Base-by-base conservation (phyloP, 2,113 vertebrate genomes). In the Glareola pratincola region DNA sequence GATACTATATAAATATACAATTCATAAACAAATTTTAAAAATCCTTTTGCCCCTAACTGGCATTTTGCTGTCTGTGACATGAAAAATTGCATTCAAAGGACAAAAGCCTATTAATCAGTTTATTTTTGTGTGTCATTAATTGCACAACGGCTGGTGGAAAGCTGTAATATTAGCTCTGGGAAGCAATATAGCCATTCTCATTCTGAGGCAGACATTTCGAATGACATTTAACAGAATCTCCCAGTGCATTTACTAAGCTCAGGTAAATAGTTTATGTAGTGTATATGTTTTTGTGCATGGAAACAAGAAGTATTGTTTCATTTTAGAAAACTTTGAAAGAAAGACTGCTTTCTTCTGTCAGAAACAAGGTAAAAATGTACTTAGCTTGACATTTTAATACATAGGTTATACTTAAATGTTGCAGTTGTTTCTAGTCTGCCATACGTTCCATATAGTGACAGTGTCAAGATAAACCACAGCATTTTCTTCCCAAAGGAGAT, bases 401-500 rank as follows among this genome's bases (percentile, higher is more conserved):
- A 53, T 51, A 92, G 76, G 75, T 90, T 96, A 60, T 63, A 71
- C 88, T 95, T 54, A 90, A 95, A 95, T 82, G 68, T 89, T 94
- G 80, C 92, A 97, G 73, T 76, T 96, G 69, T 95, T 98, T 95
- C 86, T 92, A 88, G 80, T 90, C 92, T 91, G 84, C 57, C 10
- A 12, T 71, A 68, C 50, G 60, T 96, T 96, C 59, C 5, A 1
- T 81, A 43, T 10, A 96, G 57, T 74, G 81, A 87, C 30, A 57
- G 6, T 0, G 1, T 63, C 85, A 92, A 91, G 92, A 96, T 85
- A 94, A 90, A 95, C 76, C 69, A 75, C 10, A 20, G 34, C 50
- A n/a, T 81, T 88, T 86, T 54, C 74, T 95, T 97, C 96, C 95
- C 89, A 95, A 94, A 97, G 90, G 87, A 97, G 96, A 93, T 91